phyloP scores from a whole-genome alignment of 2,888 invertebrate species.

The Drosophila antonietae region DNA sequence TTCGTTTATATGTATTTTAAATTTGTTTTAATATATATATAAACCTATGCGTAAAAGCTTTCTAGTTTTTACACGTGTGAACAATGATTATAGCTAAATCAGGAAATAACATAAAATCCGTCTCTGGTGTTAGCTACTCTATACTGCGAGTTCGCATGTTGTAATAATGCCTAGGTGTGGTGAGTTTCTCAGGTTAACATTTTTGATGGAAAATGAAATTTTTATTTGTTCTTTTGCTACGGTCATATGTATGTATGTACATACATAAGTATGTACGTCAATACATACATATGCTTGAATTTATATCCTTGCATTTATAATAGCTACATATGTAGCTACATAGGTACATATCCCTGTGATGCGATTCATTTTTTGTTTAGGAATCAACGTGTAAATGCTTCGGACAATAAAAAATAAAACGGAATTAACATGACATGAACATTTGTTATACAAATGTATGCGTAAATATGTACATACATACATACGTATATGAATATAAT shows the following conservation, averaged over 20 bases:
- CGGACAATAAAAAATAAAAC: constrained; percentile 3
- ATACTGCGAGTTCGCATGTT: constrained; percentile 29
- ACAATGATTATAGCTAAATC: neutral
- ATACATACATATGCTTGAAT: neutral
- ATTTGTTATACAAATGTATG: neutral
- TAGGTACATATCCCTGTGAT: constrained; percentile 1
- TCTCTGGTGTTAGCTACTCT: constrained; percentile 14
- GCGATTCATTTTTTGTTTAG: constrained; percentile 28
- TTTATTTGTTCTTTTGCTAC: constrained; percentile 22
- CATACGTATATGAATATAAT: neutral
- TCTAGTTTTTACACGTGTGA: neutral
- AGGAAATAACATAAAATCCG: constrained; percentile 20
- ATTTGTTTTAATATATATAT: constrained; percentile 41
- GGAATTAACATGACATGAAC: neutral
- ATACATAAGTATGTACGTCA: too few relatives aligned
- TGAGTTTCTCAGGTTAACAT: constrained; percentile 69
- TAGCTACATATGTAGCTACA: too few relatives aligned
- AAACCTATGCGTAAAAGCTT: neutral
- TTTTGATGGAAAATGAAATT: constrained; percentile 44
- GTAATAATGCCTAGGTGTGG: constrained; percentile 48
- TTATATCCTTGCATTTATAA: constrained; percentile 11
- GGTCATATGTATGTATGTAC: neutral
- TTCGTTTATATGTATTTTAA: neutral
- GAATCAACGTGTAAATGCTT: constrained; percentile 28
- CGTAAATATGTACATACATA: too few relatives aligned